Evolutionary conservation across 2,113 vertebrate species (phyloP), one percentile per base, ranked within the genome.

Genomic region (Gobio gobio): DNA sequence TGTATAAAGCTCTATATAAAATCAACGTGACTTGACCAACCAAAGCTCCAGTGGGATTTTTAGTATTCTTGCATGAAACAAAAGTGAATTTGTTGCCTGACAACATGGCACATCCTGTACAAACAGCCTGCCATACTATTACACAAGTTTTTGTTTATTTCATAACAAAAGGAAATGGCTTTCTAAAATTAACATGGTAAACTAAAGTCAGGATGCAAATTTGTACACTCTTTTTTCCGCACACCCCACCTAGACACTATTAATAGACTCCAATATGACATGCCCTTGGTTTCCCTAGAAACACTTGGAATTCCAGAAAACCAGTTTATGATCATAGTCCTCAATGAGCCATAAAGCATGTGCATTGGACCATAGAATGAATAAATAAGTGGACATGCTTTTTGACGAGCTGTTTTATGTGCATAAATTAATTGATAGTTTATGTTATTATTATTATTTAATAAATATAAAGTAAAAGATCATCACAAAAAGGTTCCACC

Each of bases 161-260:
- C 85, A 76, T 89, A 91, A 92, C 89, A 89, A 93, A 91, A 93
- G 93, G 93, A 95, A 94, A 95, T 94, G 87, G 92, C 92, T 90
- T 92, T 94, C 94, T 91, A 94, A 93, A 93, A 92, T 94, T 94
- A 95, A 83, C 80, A 43, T 89, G 87, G 89, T 93, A 90, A 94
- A 93, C 86, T 91, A 91, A 84, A 91, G 91, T 92, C 94, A 94
- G 94, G 94, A 94, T 94, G 93, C 91, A 93, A 93, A 94, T 92
- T 40, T 90, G 85, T 91, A 93, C 90, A 92, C 93, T 93, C 92
- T 91, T 93, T 93, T 93, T 91, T 89, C 91, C 89, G 74, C 58
- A 76, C 88, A 91, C 91, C 91, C 92, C 92, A 92, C 93, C 94
- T 92, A 88, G 43, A 26, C 75, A 49, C 13, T 94, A 94, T 93